Base-by-base conservation (phyloP, 2,113 vertebrate species). In the Macquaria australasica region DNA sequence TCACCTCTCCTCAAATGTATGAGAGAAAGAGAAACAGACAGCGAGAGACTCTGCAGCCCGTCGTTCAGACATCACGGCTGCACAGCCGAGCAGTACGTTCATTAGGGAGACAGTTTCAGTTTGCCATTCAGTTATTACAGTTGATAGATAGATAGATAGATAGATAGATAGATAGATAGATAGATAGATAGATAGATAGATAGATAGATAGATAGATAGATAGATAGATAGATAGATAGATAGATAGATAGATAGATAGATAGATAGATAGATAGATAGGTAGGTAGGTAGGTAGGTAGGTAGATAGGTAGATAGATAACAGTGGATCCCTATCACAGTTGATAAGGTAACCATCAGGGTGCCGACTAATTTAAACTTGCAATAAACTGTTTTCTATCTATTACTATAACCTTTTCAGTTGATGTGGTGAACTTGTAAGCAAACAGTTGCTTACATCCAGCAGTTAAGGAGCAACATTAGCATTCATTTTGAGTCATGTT, bases 1-100 rank as follows among this genome's bases (percentile, higher is more conserved):
- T 73, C 60, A 21, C 41, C 58, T 66, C 73, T 55, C 21, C 82
- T 73, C n/a, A 23, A 11, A 58, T 5, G 1, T 77, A 53, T 25
- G 66, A 73, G 77, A 45, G 53, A 39, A 39, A 70, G 48, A 45
- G 75, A 71, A 34, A 23, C 60, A 20, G 81, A 31, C 72, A 78
- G 81, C 48, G 23, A 21, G 48, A 76, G 51, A 64, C 56, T 14
- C 23, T 39, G 84, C 64, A 39, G 77, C 16, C 69, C 6, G 28
- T 11, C 31, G 60, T 59, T 79, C 77, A 53, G 55, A 62, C 53
- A n/a, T 43, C 20, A 68, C 43, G 31, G 23, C 68, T 1, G 14
- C 43, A 64, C 59, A 59, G 67, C 60, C 8, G 28, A 59, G 37
- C 43, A 62, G 45, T 23, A 14, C 45, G 31, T 51, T 63, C 37